Evolutionary conservation across 2,113 vertebrate species (phyloP), one percentile per base, ranked within the genome.

Genomic region (Numenius arquata): DNA sequence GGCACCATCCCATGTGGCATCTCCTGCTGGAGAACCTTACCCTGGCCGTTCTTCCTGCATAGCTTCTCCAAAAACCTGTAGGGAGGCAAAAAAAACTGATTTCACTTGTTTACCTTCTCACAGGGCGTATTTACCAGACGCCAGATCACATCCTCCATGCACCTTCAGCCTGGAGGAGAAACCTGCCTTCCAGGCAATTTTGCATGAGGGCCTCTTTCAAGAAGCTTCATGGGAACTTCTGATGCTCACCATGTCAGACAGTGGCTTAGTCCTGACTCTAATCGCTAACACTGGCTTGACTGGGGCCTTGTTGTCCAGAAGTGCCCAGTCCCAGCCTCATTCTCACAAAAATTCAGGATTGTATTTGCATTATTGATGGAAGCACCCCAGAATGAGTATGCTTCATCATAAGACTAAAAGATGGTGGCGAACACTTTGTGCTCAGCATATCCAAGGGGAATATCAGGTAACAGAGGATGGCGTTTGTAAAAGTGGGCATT

Each of bases 101-200:
- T 67, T 82, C 3, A 32, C 56, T 75, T 75, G 6, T 36, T 75
- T 50, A 38, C 47, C 26, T 70, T 84, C 29, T 56, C 17, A 43
- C 7, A 50, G n/a, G 23, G 15, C 5, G 1, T 41, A 14, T 66
- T 80, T 66, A 55, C 26, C 38, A 80, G 62, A 50, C 18, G 26
- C 4, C 2, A 7, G 71, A 15, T 73, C 25, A 15, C 0, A 0
- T 58, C 27, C 25, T 68, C 47, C 12, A 11, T 10, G 13, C 34
- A 75, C 38, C 52, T 91, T 75, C 62, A 72, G 11, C 68, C 32
- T 67, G 18, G 55, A 73, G 41, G 32, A 87, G 26, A 59, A 67
- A 78, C 12, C 22, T 77, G 29, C 34, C 41, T 87, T 81, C 56
- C 32, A 75, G 61, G 38, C 47, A 50, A 2, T 21, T 32, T 48